A percentile compares a stretch with the other conserved stretches of the same genome.
Evolutionary conservation across 2,113 vertebrate species (phyloP).

Genomic region (Clupea harengus): DNA sequence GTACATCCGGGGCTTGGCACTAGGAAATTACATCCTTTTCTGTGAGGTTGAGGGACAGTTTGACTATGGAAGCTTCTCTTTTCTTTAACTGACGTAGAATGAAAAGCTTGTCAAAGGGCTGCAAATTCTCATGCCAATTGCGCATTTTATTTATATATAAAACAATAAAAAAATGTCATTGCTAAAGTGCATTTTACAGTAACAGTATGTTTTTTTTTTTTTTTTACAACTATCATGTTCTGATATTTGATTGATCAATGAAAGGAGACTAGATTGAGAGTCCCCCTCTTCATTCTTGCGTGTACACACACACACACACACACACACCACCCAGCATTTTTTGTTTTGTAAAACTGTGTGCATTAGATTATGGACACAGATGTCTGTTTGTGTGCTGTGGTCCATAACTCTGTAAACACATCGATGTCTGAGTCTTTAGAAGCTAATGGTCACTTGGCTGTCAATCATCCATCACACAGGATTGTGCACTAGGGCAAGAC

Average conservation of each 20-base stretch:
- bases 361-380: background rate
- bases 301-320: background rate
- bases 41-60: constrained; percentile 29
- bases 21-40: constrained; percentile 56
- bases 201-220: constrained; percentile 62
- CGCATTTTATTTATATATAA: constrained; percentile 49
- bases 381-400: background rate
- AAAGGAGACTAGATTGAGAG: constrained; percentile 1
- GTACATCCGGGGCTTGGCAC: constrained; percentile 51
- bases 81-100: background rate
- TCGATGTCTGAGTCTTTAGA: background rate
- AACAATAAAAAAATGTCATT: constrained; percentile 56
- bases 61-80: background rate
- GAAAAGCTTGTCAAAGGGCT: background rate
- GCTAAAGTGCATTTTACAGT: constrained; percentile 81
- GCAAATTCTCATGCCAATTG: constrained; percentile 49
- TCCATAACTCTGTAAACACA: background rate
- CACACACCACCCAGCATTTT: background rate
- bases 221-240: constrained; percentile 38
- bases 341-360: constrained; percentile 2
- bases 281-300: background rate
- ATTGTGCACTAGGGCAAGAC: background rate
- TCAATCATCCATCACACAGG: background rate
- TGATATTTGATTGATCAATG: background rate
- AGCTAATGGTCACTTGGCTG: background rate